These are phyloP conservation scores for Ischnus inquisitorius DNA, from an alignment of 2,888 invertebrate genomes.

Conservation along the genomic window DNA sequence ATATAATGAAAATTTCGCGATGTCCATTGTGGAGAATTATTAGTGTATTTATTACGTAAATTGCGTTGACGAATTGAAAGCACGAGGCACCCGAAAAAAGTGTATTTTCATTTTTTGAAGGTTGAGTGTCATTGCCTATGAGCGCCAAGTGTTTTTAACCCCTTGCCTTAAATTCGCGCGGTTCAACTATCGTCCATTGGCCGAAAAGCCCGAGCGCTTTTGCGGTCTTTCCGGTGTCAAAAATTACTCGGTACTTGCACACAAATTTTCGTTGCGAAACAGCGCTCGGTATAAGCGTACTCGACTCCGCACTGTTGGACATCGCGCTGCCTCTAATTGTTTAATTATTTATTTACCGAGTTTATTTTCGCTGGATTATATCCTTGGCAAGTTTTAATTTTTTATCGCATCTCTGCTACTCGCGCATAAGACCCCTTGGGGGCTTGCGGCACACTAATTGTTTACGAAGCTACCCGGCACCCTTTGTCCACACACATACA, in stretches of 20 bases:
- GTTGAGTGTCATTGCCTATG: conserved; percentile 19
- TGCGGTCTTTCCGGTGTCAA: conserved; percentile 43
- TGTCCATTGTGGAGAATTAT: background rate
- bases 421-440: conserved; percentile 53
- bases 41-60: background rate
- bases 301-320: conserved; percentile 26
- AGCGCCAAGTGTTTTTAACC: background rate
- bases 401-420: conserved; percentile 77
- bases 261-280: conserved; percentile 35
- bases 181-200: conserved; percentile 47
- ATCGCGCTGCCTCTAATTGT: conserved; percentile 76
- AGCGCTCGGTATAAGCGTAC: conserved; percentile 18
- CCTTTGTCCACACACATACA: conserved; percentile 53
- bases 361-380: conserved; percentile 78
- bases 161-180: conserved; percentile 34
- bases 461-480: conserved; percentile 77
- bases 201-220: conserved; percentile 29
- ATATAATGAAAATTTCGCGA: background rate
- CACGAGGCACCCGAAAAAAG: background rate
- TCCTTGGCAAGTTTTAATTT: conserved; percentile 76
- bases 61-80: background rate
- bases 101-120: conserved; percentile 2
- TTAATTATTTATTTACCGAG: conserved; percentile 81
- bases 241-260: conserved; percentile 39
- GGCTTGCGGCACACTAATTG: conserved; percentile 77